These are phyloP conservation scores for Megaptera novaeangliae DNA, from an alignment of 2,113 vertebrate genomes.

Conservation along the genomic window DNA sequence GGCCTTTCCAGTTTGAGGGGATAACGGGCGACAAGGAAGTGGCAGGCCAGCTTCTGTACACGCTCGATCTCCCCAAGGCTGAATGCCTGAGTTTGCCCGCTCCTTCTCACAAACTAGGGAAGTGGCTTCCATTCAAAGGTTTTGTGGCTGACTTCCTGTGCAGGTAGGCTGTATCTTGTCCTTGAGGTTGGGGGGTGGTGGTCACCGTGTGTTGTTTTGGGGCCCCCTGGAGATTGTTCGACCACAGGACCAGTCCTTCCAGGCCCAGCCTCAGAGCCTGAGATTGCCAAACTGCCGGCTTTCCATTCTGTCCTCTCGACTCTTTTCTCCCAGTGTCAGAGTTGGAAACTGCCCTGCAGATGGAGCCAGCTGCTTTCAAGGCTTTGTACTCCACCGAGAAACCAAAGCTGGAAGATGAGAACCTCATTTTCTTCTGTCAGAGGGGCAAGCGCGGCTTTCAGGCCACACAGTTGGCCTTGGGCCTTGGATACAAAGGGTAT, in stretches of 20 bases:
- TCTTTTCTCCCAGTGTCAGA: slow-evolving; percentile 74
- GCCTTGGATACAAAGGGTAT: slow-evolving; percentile 78
- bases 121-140: not conserved
- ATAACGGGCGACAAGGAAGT: not conserved
- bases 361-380: slow-evolving; percentile 81
- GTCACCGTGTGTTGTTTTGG: not conserved
- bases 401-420: slow-evolving; percentile 76
- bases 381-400: slow-evolving; percentile 80
- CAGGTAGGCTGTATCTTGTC: not conserved
- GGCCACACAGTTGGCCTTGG: slow-evolving; percentile 78
- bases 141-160: not conserved
- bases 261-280: not conserved
- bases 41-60: not conserved
- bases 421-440: slow-evolving; percentile 87
- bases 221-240: not conserved
- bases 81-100: not conserved
- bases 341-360: slow-evolving; percentile 78
- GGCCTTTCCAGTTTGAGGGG: not conserved
- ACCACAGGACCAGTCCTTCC: not conserved
- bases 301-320: not conserved
- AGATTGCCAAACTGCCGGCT: not conserved
- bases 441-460: slow-evolving; percentile 78
- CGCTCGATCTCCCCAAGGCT: not conserved
- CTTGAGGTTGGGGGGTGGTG: not conserved
- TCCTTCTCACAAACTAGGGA: not conserved